Base-by-base conservation (phyloP, 1,140 invertebrate species). In the Acromyrmex echinatior region DNA sequence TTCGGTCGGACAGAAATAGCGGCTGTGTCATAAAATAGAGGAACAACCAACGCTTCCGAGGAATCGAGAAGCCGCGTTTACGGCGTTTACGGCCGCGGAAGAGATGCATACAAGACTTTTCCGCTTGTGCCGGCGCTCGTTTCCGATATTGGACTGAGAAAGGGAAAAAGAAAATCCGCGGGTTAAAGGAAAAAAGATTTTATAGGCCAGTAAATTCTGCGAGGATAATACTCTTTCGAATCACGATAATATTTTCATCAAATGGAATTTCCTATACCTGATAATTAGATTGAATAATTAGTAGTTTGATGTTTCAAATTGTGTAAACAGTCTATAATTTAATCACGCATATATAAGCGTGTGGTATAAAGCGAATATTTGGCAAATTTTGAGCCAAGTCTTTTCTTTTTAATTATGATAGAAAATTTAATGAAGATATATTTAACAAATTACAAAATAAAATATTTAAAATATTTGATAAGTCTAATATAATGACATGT, bases 1-100 rank as follows among this genome's bases (percentile, higher is more conserved):
- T 94, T 93, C 88, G 86, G 16, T 45, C 85, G 76, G 45, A 76
- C 86, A 91, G 89, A 94, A 93, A 93, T 93, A 94, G 91, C 77
- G 9, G 6, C 31, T 21, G 65, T 60, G 60, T 79, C 73, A 49
- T 62, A 78, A 84, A 84, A 86, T 86, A 86, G 82, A 85, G 49
- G 35, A 85, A 86, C 35, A 79, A 86, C 35, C 45, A 49, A 49
- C 82, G 82, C 74, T 66, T 79, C 74, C 28, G 31, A 78, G 10
- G 73, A 31, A 65, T 58, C 21, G 45, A 39, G 31, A 28, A 2
- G 3, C 9, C 6, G 39, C 0, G 14, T 60, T 16, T 9, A n/a
- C 12, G 45, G 39, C 0, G 14, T 60, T 16, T 9, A n/a, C 12
- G 45, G 53, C 16, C 14, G 25, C 39, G 77, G 3, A 39, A 35